Evolutionary conservation across 2,888 invertebrate genomes (phyloP).

Genomic region (Patella depressa): DNA sequence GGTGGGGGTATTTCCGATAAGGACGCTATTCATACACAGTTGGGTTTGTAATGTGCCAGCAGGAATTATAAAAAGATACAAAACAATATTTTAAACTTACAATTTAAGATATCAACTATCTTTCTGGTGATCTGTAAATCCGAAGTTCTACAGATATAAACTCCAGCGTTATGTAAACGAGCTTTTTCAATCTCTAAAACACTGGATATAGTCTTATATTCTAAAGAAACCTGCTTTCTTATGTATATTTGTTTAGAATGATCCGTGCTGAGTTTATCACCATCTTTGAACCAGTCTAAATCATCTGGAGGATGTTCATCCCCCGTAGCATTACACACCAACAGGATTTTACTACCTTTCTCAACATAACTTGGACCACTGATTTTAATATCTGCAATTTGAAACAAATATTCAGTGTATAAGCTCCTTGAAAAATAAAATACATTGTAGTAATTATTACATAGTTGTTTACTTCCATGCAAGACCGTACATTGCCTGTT

Average conservation of each 20-base stretch:
- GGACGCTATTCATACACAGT: too few relatives aligned
- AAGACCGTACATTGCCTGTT: too few relatives aligned
- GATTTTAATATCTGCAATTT: slow-evolving; percentile 39
- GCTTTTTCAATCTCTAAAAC: slow-evolving; percentile 22
- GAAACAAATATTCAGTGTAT: too few relatives aligned
- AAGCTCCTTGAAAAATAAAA: too few relatives aligned
- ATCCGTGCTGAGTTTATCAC: slow-evolving; percentile 47
- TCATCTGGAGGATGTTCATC: slow-evolving; percentile 49
- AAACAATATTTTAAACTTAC: background rate
- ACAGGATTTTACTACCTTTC: slow-evolving; percentile 45
- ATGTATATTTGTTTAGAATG: slow-evolving; percentile 44
- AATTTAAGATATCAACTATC: slow-evolving; percentile 9
- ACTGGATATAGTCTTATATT: slow-evolving; percentile 42
- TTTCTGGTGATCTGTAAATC: background rate
- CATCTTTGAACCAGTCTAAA: slow-evolving; percentile 58
- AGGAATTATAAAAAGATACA: too few relatives aligned
- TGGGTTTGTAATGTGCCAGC: too few relatives aligned
- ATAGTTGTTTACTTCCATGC: too few relatives aligned
- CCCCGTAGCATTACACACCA: slow-evolving; percentile 59
- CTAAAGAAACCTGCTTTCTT: slow-evolving; percentile 47
- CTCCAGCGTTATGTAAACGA: background rate
- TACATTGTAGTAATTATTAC: too few relatives aligned
- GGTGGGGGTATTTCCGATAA: too few relatives aligned
- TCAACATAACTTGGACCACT: slow-evolving; percentile 47
- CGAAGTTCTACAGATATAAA: background rate